Conservation (phyloP, 2,113 vertebrate species). For the Oncorhynchus kisutch region DNA sequence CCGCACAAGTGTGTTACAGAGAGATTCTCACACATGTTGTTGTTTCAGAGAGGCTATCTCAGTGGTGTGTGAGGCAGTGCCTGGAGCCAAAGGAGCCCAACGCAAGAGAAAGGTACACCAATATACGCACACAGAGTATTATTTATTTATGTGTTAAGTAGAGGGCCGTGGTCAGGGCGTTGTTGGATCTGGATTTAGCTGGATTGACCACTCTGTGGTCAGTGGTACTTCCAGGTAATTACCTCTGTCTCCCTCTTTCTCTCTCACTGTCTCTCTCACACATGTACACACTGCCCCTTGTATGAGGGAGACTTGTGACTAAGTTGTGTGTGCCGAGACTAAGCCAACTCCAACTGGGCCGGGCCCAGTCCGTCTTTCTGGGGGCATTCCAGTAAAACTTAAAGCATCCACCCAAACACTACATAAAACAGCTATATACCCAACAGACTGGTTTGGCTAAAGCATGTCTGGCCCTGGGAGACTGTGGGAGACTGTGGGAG, state of each 20-base stretch:
- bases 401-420: conserved; percentile 58
- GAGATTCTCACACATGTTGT: conserved; percentile 16
- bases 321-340: conserved; percentile 38
- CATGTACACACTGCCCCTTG: conserved; percentile 25
- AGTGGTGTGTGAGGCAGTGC: conserved; percentile 95
- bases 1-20: not conserved
- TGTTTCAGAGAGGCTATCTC: conserved; percentile 91
- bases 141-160: conserved; percentile 72
- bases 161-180: conserved; percentile 49
- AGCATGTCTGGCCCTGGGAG: conserved; percentile 48
- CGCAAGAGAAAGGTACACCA: conserved; percentile 89
- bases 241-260: conserved; percentile 5
- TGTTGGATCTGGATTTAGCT: conserved; percentile 62
- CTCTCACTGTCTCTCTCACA: conserved; percentile 33
- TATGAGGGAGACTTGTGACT: conserved; percentile 49
- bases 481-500: not conserved
- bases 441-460: conserved; percentile 40
- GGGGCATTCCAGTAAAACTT: conserved; percentile 51
- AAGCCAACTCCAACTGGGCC: not conserved
- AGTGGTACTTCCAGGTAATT: conserved; percentile 58
- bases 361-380: conserved; percentile 34
- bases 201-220: conserved; percentile 63
- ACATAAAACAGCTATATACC: conserved; percentile 64
- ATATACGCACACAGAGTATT: conserved; percentile 30
- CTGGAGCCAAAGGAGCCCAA: conserved; percentile 90